Percentiles rank a stretch among this genome's conserved stretches.
Conservation (phyloP, 2,113 vertebrate species). For the Mola mola region DNA sequence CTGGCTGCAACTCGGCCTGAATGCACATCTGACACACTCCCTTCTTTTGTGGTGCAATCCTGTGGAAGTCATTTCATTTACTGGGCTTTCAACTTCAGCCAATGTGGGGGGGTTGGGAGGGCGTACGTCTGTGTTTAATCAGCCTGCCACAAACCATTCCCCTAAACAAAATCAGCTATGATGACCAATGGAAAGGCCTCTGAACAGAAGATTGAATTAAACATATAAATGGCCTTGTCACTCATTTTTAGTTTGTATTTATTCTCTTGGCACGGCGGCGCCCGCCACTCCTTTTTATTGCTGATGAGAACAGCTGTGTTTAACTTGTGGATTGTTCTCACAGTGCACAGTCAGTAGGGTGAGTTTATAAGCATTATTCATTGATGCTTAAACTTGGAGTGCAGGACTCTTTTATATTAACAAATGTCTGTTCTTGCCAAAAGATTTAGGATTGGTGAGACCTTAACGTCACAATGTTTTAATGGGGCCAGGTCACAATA, state of each 20-base stretch:
- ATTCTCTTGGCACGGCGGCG: constrained; percentile 40
- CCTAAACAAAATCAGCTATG: constrained; percentile 69
- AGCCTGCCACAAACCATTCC: constrained; percentile 65
- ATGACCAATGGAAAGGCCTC: constrained; percentile 61
- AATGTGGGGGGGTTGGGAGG: constrained; percentile 30
- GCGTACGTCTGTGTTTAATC: constrained; percentile 68
- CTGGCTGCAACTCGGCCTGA: constrained; percentile 66
- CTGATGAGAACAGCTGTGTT: constrained; percentile 41
- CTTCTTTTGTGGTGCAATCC: constrained; percentile 79
- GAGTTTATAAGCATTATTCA: background rate
- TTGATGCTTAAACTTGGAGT: too few relatives aligned
- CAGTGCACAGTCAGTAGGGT: background rate
- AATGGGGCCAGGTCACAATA: too few relatives aligned
- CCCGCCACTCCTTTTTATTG: constrained; percentile 49
- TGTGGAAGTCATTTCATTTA: constrained; percentile 82
- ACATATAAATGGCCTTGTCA: constrained; percentile 69
- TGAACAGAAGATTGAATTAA: constrained; percentile 68
- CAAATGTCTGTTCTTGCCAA: too few relatives aligned
- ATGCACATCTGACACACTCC: constrained; percentile 79
- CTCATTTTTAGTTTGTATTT: constrained; percentile 50
- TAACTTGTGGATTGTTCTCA: constrained; percentile 41
- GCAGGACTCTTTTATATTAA: too few relatives aligned
- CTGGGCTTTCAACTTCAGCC: constrained; percentile 77
- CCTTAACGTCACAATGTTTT: too few relatives aligned
- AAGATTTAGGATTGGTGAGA: too few relatives aligned